A percentile compares a stretch with the other conserved stretches of the same genome.
phyloP scores from a whole-genome alignment of 2,113 vertebrate genomes.

The Oreotrochilus melanogaster region DNA sequence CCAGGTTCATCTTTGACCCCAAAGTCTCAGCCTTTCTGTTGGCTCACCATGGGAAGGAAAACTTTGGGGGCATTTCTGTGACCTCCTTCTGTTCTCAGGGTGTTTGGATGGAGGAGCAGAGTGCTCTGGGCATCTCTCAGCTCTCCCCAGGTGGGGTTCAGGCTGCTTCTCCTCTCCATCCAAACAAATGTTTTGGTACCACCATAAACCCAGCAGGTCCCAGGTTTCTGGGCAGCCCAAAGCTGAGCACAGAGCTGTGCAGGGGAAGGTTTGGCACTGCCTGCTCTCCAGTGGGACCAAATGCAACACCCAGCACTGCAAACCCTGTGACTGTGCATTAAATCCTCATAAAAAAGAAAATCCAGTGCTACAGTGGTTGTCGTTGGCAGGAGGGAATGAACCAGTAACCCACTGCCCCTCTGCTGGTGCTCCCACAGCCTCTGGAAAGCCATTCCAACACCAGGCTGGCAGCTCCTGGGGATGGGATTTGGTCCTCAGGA shows the following conservation, averaged over 20 bases:
- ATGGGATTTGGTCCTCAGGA: slow-evolving; percentile 2
- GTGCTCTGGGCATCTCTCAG: neutral
- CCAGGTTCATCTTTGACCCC: neutral
- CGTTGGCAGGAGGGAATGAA: neutral
- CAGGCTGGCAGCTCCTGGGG: neutral
- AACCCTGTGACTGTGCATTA: neutral
- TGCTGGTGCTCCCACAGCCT: neutral
- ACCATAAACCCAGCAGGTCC: neutral
- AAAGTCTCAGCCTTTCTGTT: neutral
- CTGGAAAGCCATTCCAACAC: neutral
- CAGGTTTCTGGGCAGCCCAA: neutral
- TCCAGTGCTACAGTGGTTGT: neutral
- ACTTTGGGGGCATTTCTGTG: neutral
- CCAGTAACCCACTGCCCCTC: neutral
- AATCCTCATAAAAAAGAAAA: neutral
- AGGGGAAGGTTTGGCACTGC: neutral
- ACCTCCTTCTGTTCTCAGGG: neutral
- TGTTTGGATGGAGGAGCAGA: neutral
- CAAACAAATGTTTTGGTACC: neutral
- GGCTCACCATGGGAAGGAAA: neutral
- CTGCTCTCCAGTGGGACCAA: neutral
- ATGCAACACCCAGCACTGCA: neutral
- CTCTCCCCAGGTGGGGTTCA: neutral
- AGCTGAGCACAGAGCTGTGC: neutral
- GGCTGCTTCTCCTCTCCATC: neutral